phyloP scores from a whole-genome alignment of 2,888 invertebrate species.

The Thecophora atra region DNA sequence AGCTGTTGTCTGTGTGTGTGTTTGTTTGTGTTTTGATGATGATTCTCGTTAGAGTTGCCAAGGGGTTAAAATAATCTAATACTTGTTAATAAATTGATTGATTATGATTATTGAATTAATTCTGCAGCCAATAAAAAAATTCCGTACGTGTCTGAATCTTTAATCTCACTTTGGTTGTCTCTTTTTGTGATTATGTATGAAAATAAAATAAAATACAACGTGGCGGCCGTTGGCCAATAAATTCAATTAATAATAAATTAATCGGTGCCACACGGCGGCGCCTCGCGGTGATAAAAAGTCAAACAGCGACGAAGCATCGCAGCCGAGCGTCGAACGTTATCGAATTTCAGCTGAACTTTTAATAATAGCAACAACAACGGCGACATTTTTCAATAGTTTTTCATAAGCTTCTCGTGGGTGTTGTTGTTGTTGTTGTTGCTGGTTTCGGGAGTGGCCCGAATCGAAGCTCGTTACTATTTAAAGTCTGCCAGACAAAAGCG shows the following conservation, averaged over 20 bases:
- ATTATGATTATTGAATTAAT: not conserved
- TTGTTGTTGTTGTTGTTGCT: conserved; percentile 1
- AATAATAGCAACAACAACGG: conserved; percentile 2
- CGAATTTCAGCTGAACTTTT: conserved; percentile 7
- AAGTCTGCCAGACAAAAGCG: not conserved
- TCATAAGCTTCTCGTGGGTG: conserved; percentile 1
- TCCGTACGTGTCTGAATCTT: not conserved
- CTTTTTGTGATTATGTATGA: not conserved
- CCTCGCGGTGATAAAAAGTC: conserved; percentile 19
- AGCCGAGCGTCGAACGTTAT: not conserved
- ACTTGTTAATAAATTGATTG: conserved; percentile 2
- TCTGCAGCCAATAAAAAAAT: not conserved
- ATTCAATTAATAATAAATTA: conserved; percentile 22
- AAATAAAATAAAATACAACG: not conserved
- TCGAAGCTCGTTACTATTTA: not conserved
- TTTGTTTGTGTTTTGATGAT: too few relatives aligned
- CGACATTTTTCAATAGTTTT: not conserved
- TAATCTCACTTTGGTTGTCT: not conserved
- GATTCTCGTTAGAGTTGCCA: not conserved
- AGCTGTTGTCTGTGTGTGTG: not conserved
- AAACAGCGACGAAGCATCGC: not conserved
- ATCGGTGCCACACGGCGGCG: conserved; percentile 29
- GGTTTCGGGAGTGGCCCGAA: not conserved
- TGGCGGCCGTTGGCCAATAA: not conserved
- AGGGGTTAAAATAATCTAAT: not conserved